phyloP scores from a whole-genome alignment of 2,797 vertebrate genomes.

The Etheostoma perlongum region DNA sequence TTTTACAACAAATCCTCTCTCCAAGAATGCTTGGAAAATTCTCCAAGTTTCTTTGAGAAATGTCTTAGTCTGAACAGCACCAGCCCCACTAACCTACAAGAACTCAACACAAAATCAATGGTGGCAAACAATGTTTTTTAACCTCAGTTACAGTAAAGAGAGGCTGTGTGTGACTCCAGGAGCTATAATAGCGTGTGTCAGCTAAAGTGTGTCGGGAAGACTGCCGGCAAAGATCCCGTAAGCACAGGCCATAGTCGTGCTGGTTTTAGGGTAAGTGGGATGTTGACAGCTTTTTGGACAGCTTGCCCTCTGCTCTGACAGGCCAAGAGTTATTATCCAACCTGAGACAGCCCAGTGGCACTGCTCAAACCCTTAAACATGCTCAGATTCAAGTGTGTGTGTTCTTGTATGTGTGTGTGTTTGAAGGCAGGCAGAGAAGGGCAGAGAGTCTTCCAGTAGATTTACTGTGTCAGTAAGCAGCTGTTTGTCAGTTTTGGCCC shows the following conservation, averaged over 20 bases:
- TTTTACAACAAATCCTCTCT: neutral
- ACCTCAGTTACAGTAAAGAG: slow-evolving; percentile 37
- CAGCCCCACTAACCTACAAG: slow-evolving; percentile 2
- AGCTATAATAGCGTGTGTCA: slow-evolving; percentile 62
- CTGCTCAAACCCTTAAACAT: slow-evolving; percentile 66
- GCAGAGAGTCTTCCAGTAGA: slow-evolving; percentile 74
- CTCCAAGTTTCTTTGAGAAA: neutral
- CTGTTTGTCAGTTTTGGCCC: slow-evolving; percentile 76
- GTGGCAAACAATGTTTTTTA: slow-evolving; percentile 40
- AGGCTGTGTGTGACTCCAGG: slow-evolving; percentile 38
- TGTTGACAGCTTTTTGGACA: slow-evolving; percentile 84
- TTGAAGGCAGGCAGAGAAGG: slow-evolving; percentile 58
- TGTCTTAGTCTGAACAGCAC: neutral
- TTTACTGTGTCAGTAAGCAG: slow-evolving; percentile 82
- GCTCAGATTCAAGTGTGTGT: slow-evolving; percentile 56
- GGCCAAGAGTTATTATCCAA: slow-evolving; percentile 82
- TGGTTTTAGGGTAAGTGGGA: slow-evolving; percentile 81
- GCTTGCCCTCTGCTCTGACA: slow-evolving; percentile 70
- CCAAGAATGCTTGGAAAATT: slow-evolving; percentile 9
- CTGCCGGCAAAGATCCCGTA: slow-evolving; percentile 74
- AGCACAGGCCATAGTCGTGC: slow-evolving; percentile 63
- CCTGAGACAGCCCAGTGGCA: slow-evolving; percentile 80
- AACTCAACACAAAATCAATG: slow-evolving; percentile 40
- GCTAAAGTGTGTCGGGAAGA: slow-evolving; percentile 72
- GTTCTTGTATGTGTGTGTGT: slow-evolving; percentile 41